Evolutionary conservation across 2,113 vertebrate species (phyloP).

Genomic region (Lota lota): DNA sequence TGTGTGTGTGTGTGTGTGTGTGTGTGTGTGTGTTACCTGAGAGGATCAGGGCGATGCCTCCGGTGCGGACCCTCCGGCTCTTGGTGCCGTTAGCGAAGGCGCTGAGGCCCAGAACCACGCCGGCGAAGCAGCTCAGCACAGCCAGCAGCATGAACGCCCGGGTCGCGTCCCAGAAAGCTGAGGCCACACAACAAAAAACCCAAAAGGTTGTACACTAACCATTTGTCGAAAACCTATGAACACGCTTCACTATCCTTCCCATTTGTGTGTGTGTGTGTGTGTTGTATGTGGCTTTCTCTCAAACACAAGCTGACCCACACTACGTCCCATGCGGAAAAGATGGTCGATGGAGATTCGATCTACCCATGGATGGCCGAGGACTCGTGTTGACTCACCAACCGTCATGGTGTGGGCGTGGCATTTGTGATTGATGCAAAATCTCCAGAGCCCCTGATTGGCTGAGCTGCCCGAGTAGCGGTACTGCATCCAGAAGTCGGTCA

Average conservation of each 20-base stretch:
- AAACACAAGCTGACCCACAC: too few species aligned
- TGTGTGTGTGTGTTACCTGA: constrained; percentile 64
- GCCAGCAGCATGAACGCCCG: constrained; percentile 82
- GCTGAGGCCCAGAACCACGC: constrained; percentile 75
- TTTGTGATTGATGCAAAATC: constrained; percentile 78
- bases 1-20: not conserved
- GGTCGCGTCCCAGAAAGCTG: constrained; percentile 82
- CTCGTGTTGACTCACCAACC: constrained; percentile 70
- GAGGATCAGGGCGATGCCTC: constrained; percentile 74
- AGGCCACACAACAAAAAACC: not conserved
- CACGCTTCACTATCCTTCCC: too few species aligned
- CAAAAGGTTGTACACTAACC: too few species aligned
- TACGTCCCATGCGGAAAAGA: too few species aligned
- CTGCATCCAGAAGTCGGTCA: constrained; percentile 84
- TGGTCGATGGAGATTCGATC: too few species aligned
- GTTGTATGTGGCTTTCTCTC: too few species aligned
- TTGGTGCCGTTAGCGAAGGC: constrained; percentile 66
- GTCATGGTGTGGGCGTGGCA: constrained; percentile 78
- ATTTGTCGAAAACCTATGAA: too few species aligned
- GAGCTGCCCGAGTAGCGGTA: constrained; percentile 74
- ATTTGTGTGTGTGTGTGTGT: too few species aligned
- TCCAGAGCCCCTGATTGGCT: constrained; percentile 82
- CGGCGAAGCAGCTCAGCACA: constrained; percentile 73
- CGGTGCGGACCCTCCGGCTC: constrained; percentile 65
- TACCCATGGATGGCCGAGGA: not conserved